Percentiles rank a stretch among this genome's conserved stretches.
These are phyloP conservation scores for Paedocypris sp. DNA, from an alignment of 2,113 vertebrate genomes.

Conservation along the genomic window DNA sequence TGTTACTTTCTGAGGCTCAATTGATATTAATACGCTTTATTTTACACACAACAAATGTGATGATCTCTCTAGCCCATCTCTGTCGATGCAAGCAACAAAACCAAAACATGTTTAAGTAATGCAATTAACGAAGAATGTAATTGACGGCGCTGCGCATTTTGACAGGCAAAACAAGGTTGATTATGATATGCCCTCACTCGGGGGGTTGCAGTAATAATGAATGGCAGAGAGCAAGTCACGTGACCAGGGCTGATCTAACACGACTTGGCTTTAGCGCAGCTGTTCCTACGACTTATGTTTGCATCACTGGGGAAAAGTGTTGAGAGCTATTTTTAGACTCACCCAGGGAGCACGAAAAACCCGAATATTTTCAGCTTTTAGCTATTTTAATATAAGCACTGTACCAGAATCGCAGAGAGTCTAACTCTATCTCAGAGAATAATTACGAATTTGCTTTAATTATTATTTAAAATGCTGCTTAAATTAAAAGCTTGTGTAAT, in stretches of 20 bases:
- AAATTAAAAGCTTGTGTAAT: too few species aligned
- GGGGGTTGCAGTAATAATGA: constrained; percentile 27
- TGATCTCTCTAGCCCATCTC: neutral
- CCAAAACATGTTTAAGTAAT: neutral
- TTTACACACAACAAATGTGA: too few species aligned
- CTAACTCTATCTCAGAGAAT: neutral
- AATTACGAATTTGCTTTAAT: neutral
- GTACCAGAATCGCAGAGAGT: constrained; percentile 48
- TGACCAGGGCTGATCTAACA: constrained; percentile 52
- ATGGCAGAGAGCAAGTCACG: constrained; percentile 32
- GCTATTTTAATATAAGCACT: constrained; percentile 54
- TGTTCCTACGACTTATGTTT: constrained; percentile 57
- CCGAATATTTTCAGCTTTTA: constrained; percentile 43
- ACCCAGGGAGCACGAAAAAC: constrained; percentile 48
- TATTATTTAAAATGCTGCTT: too few species aligned
- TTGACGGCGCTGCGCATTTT: neutral
- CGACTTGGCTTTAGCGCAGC: constrained; percentile 62
- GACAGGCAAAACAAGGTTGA: neutral
- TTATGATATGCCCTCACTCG: neutral
- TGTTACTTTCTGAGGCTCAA: too few species aligned
- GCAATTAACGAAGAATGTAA: neutral
- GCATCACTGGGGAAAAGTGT: constrained; percentile 59
- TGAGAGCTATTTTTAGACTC: constrained; percentile 57
- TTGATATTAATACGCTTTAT: too few species aligned
- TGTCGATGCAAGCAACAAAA: neutral